These are phyloP conservation scores for Myotis davidii DNA, from an alignment of 2,113 vertebrate genomes.

Conservation along the genomic window DNA sequence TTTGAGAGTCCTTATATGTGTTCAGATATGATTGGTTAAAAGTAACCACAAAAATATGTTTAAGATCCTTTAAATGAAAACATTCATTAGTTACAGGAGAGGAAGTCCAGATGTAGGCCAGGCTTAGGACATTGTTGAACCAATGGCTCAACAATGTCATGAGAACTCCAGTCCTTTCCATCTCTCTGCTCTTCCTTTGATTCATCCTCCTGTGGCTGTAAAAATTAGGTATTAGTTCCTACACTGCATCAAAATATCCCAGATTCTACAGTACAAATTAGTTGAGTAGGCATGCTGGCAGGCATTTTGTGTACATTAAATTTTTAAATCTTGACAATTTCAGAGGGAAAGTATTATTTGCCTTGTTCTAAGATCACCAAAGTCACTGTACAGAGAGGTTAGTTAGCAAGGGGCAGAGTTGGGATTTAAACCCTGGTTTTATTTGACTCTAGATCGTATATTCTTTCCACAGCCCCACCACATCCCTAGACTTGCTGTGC, in stretches of 20 bases:
- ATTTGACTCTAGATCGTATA: background rate
- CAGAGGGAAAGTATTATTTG: background rate
- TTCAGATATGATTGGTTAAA: background rate
- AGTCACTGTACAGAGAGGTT: background rate
- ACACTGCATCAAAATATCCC: background rate
- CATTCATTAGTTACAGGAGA: background rate
- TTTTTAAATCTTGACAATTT: background rate
- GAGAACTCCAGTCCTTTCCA: background rate
- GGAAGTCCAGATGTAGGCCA: background rate
- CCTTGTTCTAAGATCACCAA: background rate
- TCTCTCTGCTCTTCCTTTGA: background rate
- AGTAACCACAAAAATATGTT: background rate
- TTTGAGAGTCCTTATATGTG: background rate
- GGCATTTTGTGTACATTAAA: background rate
- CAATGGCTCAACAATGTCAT: background rate
- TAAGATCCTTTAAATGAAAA: background rate
- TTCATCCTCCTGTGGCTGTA: background rate
- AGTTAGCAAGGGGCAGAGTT: background rate
- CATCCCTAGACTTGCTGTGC: background rate
- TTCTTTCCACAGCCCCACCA: background rate
- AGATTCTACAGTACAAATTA: background rate
- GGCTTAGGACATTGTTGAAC: background rate
- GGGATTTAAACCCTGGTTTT: constrained; percentile 7
- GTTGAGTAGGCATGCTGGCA: background rate
- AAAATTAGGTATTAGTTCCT: background rate